phyloP scores from a whole-genome alignment of 2,888 invertebrate genomes.

The Pantelozetes paolii region DNA sequence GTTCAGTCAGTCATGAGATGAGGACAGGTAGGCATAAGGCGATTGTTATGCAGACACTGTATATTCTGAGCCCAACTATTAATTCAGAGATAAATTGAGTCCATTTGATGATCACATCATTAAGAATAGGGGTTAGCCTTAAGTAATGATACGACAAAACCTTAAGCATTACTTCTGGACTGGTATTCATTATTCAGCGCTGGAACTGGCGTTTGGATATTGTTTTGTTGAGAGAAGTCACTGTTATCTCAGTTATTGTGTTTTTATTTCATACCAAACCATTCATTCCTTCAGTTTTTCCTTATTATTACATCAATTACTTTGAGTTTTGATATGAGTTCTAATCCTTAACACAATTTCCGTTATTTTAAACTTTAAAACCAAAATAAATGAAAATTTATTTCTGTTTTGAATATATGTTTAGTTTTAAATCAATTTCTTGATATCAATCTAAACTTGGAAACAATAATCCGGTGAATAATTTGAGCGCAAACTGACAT shows the following conservation, averaged over 20 bases:
- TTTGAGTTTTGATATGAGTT: background rate
- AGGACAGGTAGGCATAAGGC: background rate
- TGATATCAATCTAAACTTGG: too few species aligned
- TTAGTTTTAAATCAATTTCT: too few species aligned
- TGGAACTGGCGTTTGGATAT: background rate
- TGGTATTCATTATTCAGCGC: background rate
- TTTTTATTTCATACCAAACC: background rate
- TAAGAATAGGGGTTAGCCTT: background rate
- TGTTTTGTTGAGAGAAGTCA: background rate
- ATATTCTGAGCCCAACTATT: background rate
- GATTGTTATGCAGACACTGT: background rate
- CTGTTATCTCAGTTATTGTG: background rate
- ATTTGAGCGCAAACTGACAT: background rate
- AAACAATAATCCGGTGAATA: background rate
- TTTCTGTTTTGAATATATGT: too few species aligned
- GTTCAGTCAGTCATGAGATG: constrained; percentile 5
- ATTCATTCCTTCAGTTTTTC: background rate
- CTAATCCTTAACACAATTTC: too few species aligned
- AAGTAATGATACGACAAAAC: background rate
- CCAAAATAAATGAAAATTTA: too few species aligned
- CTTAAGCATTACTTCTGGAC: background rate
- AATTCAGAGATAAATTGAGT: background rate
- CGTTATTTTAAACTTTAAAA: too few species aligned
- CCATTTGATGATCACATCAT: constrained; percentile 10
- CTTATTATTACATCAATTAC: background rate